Base-by-base conservation (phyloP, 2,888 invertebrate species). In the Xiphydria camelus region DNA sequence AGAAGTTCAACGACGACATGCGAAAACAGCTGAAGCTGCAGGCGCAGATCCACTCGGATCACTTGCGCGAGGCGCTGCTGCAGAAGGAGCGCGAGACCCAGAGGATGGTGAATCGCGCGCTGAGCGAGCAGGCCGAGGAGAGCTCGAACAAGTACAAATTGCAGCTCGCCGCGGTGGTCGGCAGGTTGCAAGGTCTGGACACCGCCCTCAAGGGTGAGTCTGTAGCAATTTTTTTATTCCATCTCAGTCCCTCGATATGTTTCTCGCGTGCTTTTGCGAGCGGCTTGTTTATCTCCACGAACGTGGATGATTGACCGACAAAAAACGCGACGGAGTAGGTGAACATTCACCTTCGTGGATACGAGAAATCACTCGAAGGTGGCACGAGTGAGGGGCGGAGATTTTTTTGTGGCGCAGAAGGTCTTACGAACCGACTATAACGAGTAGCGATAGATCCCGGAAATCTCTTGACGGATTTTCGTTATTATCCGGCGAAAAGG, bases 41-140 rank as follows among this genome's bases (percentile, higher is more conserved):
- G 65, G 84, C 88, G 1, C 91, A 93, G 62, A 86, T 93, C 0
- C 94, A 95, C 73, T 81, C 86, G 36, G 94, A 94, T 69, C 87
- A 91, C 55, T 70, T 91, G 47, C 81, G 82, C 31, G 90, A 90
- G 61, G 86, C 85, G 1, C 77, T 96, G 9, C 75, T 77, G 3
- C 77, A 78, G 45, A 77, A 84, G 64, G 76, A 85, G 67, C 74
- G 82, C 71, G 79, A 84, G 72, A 65, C 83, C 65, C 78, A 81
- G 76, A 73, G 68, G 47, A 57, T 50, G 12, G 49, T 76, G 51
- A 76, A 79, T 29, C 78, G 82, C 4, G 79, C 82, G 48, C 73
- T 88, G 20, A 85, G 86, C 57, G 87, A 90, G 57, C 82, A 84
- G 57, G 66, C 89, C 21, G 82, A 84, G 31, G 81, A 83, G 21